These are phyloP conservation scores for Tetrax tetrax DNA, from an alignment of 2,113 vertebrate genomes.

Conservation along the genomic window DNA sequence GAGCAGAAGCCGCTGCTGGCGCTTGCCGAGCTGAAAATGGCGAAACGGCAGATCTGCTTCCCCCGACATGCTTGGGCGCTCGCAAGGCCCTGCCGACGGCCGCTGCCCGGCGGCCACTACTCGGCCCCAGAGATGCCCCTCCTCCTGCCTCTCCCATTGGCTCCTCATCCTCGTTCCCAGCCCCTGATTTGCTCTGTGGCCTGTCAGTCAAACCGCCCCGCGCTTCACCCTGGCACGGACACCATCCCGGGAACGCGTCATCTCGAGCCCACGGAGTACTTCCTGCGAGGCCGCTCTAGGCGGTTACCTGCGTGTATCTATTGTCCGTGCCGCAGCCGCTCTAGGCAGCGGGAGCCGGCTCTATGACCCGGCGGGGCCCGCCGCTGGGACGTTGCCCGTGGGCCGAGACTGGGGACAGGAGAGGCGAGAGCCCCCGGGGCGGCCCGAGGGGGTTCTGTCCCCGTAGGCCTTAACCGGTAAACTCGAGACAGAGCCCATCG, in stretches of 20 bases:
- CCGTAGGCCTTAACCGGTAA: background rate
- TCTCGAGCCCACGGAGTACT: background rate
- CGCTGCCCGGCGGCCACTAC: accelerated
- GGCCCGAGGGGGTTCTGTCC: background rate
- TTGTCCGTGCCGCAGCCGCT: background rate
- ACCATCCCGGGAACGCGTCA: background rate
- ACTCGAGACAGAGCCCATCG: background rate
- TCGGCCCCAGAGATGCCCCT: accelerated
- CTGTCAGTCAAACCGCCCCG: background rate
- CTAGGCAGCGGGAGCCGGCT: background rate
- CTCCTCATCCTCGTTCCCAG: accelerated
- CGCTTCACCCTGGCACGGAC: accelerated
- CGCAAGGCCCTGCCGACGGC: accelerated
- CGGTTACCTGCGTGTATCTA: accelerated
- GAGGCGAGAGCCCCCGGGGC: too few species aligned
- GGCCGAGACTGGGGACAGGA: too few species aligned
- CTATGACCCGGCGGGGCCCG: background rate
- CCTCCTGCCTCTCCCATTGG: background rate
- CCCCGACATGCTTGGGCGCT: accelerated
- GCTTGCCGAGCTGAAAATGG: accelerated
- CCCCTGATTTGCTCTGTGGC: background rate
- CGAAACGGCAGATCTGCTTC: accelerated
- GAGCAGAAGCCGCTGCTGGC: accelerated
- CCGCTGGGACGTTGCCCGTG: accelerated
- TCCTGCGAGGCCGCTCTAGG: background rate